Evolutionary conservation across 1,140 invertebrate genomes (phyloP), one percentile per base, ranked within the genome.

Genomic region (Drosophila murphyi): DNA sequence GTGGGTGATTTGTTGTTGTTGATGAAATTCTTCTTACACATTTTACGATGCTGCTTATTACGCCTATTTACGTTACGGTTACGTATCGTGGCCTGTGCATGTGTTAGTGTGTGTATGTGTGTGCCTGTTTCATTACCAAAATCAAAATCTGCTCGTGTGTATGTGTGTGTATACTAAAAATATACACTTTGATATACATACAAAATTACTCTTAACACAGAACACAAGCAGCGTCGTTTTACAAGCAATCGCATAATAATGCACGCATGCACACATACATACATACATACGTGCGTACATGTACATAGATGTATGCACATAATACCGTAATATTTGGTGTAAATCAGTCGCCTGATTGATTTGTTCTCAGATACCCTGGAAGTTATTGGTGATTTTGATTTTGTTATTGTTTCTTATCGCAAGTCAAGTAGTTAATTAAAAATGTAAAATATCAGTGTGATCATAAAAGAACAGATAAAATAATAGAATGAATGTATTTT

Each of bases 21-120:
- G 65, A 37, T 73, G 57, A 31, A 50, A 20, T 55, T 59, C 35
- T 34, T 54, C 45, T 31, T 59, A 10, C 63, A 62, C 51, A 41
- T 57, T 71, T 74, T 70, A 69, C 57, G 60, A 34, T 45, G 63
- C 41, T 71, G 72, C 68, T 50, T 76, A 76, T 78, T 72, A 72
- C 56, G 67, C 71, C 65, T 75, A 86, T 81, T 85, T 85, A 85
- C 82, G 75, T 87, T 86, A 78, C 69, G 72, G 10, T 70, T 69
- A 20, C 20, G 20, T 1, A 20, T 20, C 20, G 20, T 20, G 1
- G 20, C 1, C 20, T 20, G 20, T 20, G 20, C 20, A 20, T 20
- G 20, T 55, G 45, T 51, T 28, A 47, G 20, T 45, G 7, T 56
- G 32, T 10, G 10, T 34, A 12, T 60, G 29, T 70, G 51, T 39